Conservation (phyloP, 1,140 invertebrate species). For the Drosophila nannoptera region DNA sequence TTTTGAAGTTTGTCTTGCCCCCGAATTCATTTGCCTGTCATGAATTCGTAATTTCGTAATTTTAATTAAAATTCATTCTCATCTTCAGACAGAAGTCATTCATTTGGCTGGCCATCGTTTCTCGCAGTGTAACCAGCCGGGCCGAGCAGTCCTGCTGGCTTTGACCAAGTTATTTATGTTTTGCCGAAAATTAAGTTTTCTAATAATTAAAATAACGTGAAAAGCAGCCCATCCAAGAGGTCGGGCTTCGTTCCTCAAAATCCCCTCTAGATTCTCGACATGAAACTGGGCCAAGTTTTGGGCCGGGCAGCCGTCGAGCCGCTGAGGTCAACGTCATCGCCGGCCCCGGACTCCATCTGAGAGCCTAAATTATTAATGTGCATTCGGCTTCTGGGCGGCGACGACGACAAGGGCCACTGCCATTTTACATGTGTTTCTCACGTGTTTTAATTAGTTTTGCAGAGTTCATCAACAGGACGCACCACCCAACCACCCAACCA, state of each 20-base stretch:
- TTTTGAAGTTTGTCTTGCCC: too few species aligned
- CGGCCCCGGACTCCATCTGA: constrained; percentile 9
- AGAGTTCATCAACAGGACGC: constrained; percentile 62
- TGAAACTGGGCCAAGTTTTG: not conserved
- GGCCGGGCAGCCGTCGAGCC: not conserved
- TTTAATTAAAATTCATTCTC: too few species aligned
- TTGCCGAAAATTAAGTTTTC: constrained; percentile 35
- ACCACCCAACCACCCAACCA: not conserved
- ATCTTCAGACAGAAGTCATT: too few species aligned
- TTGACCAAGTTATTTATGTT: constrained; percentile 47
- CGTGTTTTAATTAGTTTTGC: constrained; percentile 75
- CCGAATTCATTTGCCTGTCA: too few species aligned
- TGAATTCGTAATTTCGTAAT: too few species aligned
- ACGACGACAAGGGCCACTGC: constrained; percentile 4
- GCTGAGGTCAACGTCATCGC: constrained; percentile 39
- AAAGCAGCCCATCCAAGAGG: constrained; percentile 18
- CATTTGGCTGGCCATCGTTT: not conserved
- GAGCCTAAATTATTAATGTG: constrained; percentile 58
- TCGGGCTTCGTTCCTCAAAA: not conserved
- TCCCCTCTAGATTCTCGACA: constrained; percentile 20
- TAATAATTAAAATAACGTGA: constrained; percentile 37
- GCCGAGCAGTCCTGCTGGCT: not conserved
- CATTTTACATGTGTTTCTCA: constrained; percentile 61
- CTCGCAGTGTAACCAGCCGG: constrained; percentile 3
- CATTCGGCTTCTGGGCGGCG: constrained; percentile 35